A percentile compares a stretch with the other conserved stretches of the same genome.
Evolutionary conservation across 1,140 invertebrate species (phyloP).

Genomic region (Pissodes strobi): DNA sequence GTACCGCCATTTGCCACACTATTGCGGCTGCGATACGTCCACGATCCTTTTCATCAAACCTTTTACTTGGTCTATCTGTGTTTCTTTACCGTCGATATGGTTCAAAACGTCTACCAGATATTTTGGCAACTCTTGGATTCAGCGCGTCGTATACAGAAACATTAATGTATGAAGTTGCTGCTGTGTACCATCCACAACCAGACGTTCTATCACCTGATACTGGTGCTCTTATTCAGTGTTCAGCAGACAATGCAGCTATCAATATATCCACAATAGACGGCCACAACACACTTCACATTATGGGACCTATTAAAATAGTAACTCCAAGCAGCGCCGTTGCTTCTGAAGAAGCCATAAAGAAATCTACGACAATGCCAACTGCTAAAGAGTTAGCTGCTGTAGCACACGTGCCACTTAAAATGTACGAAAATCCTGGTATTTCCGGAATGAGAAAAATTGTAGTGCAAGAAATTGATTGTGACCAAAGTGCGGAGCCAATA

Average conservation of each 20-base stretch:
- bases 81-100: slow-evolving; percentile 52
- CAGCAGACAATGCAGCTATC: no score
- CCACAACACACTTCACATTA: no score
- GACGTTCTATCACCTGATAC: slow-evolving; percentile 50
- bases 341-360: no score
- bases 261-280: slow-evolving; percentile 54
- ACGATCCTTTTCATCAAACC: slow-evolving; percentile 50
- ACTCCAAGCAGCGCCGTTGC: no score
- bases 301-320: no score
- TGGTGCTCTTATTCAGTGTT: no score
- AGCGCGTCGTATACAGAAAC: slow-evolving; percentile 51
- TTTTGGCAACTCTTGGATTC: slow-evolving; percentile 45
- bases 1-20: no score
- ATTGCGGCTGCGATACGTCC: slow-evolving; percentile 51
- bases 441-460: no score
- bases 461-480: no score
- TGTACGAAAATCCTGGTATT: no score
- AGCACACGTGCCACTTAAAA: slow-evolving; percentile 46
- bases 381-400: slow-evolving; percentile 39
- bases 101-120: slow-evolving; percentile 45
- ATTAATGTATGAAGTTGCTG: slow-evolving; percentile 49
- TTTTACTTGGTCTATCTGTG: slow-evolving; percentile 49
- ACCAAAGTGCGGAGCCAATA: no score
- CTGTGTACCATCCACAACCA: slow-evolving; percentile 51
- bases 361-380: no score